Evolutionary conservation across 1,140 invertebrate genomes (phyloP).

Genomic region (Lepidostoma basale): DNA sequence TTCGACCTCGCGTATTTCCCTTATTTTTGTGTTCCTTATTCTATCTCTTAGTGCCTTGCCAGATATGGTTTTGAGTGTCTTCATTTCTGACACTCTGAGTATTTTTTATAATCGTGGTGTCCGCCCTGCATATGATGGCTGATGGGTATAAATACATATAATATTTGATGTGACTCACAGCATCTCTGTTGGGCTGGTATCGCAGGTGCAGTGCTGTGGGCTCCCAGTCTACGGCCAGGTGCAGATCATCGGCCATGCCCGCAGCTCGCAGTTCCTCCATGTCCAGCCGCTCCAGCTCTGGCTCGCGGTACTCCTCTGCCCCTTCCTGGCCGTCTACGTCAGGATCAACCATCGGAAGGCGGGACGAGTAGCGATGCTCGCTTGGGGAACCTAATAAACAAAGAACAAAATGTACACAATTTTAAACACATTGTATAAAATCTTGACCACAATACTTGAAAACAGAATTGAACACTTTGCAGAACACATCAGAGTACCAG

Average conservation of each 20-base stretch:
- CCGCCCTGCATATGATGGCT: not conserved
- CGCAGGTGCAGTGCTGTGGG: slow-evolving; percentile 87
- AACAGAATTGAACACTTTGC: too few species aligned
- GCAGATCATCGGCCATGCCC: slow-evolving; percentile 47
- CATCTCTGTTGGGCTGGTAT: slow-evolving; percentile 82
- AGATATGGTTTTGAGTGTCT: too few species aligned
- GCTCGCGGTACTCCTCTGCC: not conserved
- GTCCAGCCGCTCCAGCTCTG: slow-evolving; percentile 47
- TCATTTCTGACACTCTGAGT: too few species aligned
- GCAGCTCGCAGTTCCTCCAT: slow-evolving; percentile 43
- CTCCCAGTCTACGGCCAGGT: slow-evolving; percentile 87
- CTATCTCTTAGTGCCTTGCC: too few species aligned
- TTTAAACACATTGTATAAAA: too few species aligned
- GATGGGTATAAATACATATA: too few species aligned
- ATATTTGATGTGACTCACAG: slow-evolving; percentile 61
- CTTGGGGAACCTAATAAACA: not conserved
- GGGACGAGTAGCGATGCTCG: not conserved
- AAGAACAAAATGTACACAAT: not conserved
- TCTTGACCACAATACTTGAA: too few species aligned
- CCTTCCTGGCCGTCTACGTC: not conserved
- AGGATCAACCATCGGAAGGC: not conserved
- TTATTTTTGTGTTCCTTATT: too few species aligned
- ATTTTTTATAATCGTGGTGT: too few species aligned
- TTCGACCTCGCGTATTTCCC: too few species aligned
- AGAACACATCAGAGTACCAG: too few species aligned